Percentiles rank a stretch among this genome's conserved stretches.
These are phyloP conservation scores for Arvicanthis niloticus DNA, from an alignment of 2,113 vertebrate genomes.

Conservation along the genomic window DNA sequence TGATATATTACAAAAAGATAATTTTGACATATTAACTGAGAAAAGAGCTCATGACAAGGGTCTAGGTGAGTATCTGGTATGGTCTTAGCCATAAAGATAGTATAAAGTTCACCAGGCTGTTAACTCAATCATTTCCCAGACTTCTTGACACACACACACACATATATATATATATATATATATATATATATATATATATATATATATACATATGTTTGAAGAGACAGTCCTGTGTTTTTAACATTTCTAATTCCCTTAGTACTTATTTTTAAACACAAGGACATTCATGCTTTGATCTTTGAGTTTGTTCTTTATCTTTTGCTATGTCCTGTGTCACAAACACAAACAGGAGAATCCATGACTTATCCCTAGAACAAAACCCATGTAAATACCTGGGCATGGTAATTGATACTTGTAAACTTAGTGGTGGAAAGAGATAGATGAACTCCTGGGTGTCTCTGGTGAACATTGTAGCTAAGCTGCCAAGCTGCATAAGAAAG, in stretches of 20 bases:
- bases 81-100: neutral
- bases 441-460: neutral
- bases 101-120: neutral
- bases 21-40: neutral
- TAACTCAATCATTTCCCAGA: fast-evolving
- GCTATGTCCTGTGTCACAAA: neutral
- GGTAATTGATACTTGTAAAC: no score
- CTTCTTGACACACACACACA: no score
- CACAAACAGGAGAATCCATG: no score
- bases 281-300: neutral
- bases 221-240: neutral
- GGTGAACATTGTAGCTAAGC: neutral
- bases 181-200: no score
- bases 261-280: neutral
- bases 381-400: neutral
- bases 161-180: no score
- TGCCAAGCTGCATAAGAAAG: no score
- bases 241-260: no score
- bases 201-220: no score
- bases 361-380: neutral
- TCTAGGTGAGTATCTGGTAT: neutral
- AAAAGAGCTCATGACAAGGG: neutral
- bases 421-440: neutral
- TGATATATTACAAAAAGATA: neutral
- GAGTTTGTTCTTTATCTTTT: neutral